Conservation (phyloP, 1,140 invertebrate species). For the Drosophila chauvacae region DNA sequence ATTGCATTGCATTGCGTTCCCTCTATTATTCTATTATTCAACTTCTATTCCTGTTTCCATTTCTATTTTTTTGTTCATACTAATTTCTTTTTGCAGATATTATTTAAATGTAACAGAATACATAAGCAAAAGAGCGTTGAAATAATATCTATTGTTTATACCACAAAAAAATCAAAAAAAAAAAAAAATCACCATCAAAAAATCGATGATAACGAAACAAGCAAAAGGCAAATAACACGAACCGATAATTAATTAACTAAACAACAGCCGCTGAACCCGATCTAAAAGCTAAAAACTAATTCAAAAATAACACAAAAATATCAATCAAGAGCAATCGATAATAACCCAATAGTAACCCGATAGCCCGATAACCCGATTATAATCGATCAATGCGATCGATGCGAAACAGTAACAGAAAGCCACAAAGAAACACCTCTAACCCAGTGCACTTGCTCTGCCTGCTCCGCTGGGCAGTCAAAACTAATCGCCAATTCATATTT, state of each 20-base stretch:
- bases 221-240: conserved; percentile 28
- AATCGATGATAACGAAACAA: conserved; percentile 29
- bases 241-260: conserved; percentile 4
- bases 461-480: conserved; percentile 56
- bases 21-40: conserved; percentile 18
- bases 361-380: conserved; percentile 16
- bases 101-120: conserved; percentile 79
- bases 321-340: conserved; percentile 13
- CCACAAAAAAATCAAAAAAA: conserved; percentile 15
- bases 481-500: conserved; percentile 77
- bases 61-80: conserved; percentile 70
- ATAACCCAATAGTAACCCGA: conserved; percentile 13
- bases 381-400: conserved; percentile 17
- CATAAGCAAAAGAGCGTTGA: conserved; percentile 52
- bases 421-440: conserved; percentile 61
- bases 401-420: conserved; percentile 35
- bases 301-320: conserved; percentile 5
- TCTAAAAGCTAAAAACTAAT: conserved; percentile 8
- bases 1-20: conserved; percentile 32
- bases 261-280: conserved; percentile 32
- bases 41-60: conserved; percentile 30
- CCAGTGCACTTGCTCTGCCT: conserved; percentile 59
- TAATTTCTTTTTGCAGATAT: conserved; percentile 83
- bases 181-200: conserved; percentile 5
- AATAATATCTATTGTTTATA: conserved; percentile 51